phyloP scores from a whole-genome alignment of 2,113 vertebrate genomes.

The Ondatra zibethicus region DNA sequence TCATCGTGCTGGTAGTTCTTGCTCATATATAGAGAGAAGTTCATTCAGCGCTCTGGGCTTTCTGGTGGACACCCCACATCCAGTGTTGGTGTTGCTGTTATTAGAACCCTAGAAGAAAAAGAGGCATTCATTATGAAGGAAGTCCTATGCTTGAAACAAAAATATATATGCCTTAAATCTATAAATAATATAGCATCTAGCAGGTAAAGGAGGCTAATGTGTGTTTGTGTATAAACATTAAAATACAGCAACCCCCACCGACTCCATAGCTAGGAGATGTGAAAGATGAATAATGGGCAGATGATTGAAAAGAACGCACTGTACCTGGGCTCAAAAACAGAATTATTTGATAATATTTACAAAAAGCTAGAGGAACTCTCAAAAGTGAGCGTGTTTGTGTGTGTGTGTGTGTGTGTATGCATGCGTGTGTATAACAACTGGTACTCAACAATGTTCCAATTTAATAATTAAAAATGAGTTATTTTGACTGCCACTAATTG shows the following conservation, averaged over 20 bases:
- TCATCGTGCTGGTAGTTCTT: constrained; percentile 1
- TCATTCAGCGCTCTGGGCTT: background rate
- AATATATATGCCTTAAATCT: background rate
- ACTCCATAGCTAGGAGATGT: background rate
- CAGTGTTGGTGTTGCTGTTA: background rate
- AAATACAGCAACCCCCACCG: background rate
- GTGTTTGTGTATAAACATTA: background rate
- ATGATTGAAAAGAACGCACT: background rate
- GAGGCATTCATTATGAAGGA: background rate
- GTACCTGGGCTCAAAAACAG: background rate
- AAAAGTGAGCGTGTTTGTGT: background rate
- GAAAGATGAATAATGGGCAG: background rate
- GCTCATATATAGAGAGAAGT: background rate
- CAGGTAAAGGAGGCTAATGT: background rate
- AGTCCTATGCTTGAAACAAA: constrained; percentile 26
- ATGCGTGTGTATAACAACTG: background rate
- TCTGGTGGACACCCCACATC: background rate
- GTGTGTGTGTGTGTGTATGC: background rate
- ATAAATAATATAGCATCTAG: background rate
- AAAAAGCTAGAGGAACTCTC: background rate
- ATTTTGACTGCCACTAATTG: background rate
- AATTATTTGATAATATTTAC: constrained; percentile 19
- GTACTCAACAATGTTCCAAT: background rate
- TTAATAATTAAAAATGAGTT: constrained; percentile 56
- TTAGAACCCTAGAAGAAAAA: constrained; percentile 6